These are phyloP conservation scores for Adelognathus sp. DNA, from an alignment of 2,888 invertebrate species.

Conservation along the genomic window DNA sequence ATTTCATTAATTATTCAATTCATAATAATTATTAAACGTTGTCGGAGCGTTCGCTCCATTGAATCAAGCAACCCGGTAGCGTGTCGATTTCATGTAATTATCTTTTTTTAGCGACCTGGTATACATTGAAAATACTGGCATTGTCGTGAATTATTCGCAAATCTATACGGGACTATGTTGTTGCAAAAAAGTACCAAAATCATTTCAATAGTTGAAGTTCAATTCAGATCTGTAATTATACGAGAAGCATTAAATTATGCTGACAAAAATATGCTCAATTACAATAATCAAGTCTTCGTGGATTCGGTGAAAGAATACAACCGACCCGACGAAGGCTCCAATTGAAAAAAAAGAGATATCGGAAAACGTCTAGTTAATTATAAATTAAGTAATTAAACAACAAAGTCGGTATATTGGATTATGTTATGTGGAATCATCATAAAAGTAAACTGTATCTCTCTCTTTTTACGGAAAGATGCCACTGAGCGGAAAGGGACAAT, in stretches of 20 bases:
- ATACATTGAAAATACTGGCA: no score
- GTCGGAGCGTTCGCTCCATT: no score
- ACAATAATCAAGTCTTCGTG: neutral
- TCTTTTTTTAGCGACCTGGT: no score
- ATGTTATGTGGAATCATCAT: constrained; percentile 8
- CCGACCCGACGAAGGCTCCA: neutral
- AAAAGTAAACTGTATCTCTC: constrained; percentile 60
- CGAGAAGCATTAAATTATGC: neutral
- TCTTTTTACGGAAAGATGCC: constrained; percentile 64
- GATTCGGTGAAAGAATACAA: neutral
- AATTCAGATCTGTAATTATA: neutral
- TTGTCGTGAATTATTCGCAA: no score
- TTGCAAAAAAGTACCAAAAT: neutral
- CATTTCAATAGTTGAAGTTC: neutral
- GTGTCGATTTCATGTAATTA: no score
- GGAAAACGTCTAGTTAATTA: neutral
- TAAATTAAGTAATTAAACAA: neutral
- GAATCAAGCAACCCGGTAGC: no score
- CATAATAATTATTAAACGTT: no score
- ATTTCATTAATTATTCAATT: no score
- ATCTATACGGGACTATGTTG: neutral
- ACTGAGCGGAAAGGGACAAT: constrained; percentile 66
- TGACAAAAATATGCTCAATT: neutral
- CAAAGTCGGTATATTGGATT: neutral
- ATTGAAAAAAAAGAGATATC: neutral